Conservation (phyloP, 2,113 vertebrate species). For the Chauna torquata region DNA sequence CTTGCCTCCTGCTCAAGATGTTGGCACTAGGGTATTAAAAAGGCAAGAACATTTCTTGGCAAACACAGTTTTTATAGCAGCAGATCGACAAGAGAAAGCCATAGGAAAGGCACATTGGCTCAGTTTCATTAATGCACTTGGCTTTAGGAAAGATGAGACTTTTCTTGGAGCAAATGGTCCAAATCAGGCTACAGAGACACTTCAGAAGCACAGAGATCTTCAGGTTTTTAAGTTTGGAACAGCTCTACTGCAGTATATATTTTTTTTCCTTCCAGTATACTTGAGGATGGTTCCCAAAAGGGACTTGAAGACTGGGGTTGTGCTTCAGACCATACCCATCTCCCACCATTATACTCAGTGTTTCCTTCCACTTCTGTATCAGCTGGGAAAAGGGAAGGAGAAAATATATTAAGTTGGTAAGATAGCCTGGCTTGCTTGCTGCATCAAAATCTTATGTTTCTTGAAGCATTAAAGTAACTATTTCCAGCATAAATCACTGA, state of each 20-base stretch:
- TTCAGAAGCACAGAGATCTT: neutral
- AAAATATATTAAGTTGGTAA: neutral
- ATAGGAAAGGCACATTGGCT: neutral
- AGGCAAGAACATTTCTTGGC: neutral
- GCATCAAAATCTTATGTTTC: neutral
- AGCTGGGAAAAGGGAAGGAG: neutral
- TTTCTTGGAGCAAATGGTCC: neutral
- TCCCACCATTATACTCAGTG: neutral
- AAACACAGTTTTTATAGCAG: neutral
- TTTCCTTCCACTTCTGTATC: neutral
- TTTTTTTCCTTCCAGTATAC: neutral
- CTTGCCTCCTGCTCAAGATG: neutral
- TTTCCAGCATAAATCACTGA: neutral
- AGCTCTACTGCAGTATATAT: neutral
- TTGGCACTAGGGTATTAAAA: neutral
- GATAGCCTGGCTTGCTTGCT: neutral
- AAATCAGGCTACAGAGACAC: neutral
- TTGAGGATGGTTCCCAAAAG: neutral
- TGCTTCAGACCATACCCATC: neutral
- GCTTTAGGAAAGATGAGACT: neutral
- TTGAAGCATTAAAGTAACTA: neutral
- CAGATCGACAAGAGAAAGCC: neutral
- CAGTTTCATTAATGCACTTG: neutral
- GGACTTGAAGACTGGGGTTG: neutral
- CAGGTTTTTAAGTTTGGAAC: neutral